A percentile compares a stretch with the other conserved stretches of the same genome.
These are phyloP conservation scores for Spilogale gracilis DNA, from an alignment of 2,113 vertebrate species.

Conservation along the genomic window DNA sequence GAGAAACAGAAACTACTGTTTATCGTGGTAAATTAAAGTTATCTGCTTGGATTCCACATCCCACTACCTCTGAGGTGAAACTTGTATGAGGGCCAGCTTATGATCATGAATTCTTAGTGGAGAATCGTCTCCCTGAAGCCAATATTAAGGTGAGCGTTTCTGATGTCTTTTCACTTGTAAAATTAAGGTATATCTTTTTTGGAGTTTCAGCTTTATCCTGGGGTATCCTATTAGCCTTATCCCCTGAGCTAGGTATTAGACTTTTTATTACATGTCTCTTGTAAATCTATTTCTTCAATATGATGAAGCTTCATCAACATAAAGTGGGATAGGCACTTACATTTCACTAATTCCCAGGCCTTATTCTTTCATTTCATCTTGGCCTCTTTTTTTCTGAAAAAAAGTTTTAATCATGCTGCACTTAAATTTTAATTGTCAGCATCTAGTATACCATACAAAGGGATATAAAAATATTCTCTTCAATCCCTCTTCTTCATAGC, in stretches of 20 bases:
- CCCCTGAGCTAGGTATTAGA: background rate
- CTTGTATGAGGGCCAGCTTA: background rate
- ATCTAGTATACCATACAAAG: accelerated
- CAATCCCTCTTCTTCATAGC: background rate
- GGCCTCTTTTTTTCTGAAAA: background rate
- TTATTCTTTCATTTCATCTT: background rate
- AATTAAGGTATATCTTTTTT: background rate
- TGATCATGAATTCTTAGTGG: background rate
- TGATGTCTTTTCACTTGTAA: background rate
- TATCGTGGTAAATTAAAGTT: background rate
- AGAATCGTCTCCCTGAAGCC: background rate
- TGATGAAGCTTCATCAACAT: background rate
- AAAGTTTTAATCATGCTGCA: background rate
- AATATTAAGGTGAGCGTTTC: background rate
- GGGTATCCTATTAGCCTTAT: background rate
- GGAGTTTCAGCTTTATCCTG: background rate
- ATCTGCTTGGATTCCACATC: background rate
- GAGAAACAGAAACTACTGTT: background rate
- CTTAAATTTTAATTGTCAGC: background rate
- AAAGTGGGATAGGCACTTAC: background rate
- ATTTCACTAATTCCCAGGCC: background rate
- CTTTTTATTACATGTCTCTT: background rate
- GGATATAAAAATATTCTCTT: background rate
- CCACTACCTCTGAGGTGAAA: background rate
- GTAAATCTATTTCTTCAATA: background rate